Evolutionary conservation across 1,140 invertebrate genomes (phyloP), one percentile per base, ranked within the genome.

Genomic region (Telenomus remus): DNA sequence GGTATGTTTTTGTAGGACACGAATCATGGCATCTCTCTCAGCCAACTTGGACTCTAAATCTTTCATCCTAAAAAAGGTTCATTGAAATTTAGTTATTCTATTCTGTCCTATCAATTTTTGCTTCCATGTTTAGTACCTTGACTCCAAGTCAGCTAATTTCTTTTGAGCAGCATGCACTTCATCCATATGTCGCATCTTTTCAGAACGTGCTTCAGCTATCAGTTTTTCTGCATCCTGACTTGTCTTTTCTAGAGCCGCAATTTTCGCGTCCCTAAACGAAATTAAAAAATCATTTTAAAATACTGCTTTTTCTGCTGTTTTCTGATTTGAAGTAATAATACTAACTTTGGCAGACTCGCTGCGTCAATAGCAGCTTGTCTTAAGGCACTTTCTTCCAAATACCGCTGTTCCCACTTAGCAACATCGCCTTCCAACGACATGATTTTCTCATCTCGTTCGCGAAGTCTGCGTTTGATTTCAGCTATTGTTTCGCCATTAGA

Each of bases 1-100:
- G 0, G 92, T 93, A 81, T 94, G 94, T 76, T 95, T 94, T 82
- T 96, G 95, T 12, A 97, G 89, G 3, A 96, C 95, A 73, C 93
- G 92, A 69, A 97, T 96, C 94, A 97, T 96, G 0, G 95, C 95
- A 84, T 97, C 95, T 71, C 92, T 92, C 85, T 97, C 95, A 0
- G 94, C 94, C 54, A 97, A 89, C 82, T 96, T 95, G 0, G 94
- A 95, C 86, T 97, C 95, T 43, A 96, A 84, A 86, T 95, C 94
- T 88, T 96, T 96, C 57, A 96, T 91, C 83, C 94, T 96, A 5
- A 82, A 82, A 74, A 27, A 27, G 19, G 19, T 27, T 27, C 6
- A 27, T n/a, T n/a, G n/a, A n/a, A n/a, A n/a, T n/a, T n/a, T n/a
- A n/a, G n/a, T n/a, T n/a, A n/a, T n/a, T 13, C 13, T 6, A 35